Percentiles rank a stretch among this genome's conserved stretches.
These are phyloP conservation scores for Chionomys nivalis DNA, from an alignment of 2,113 vertebrate species.

Conservation along the genomic window DNA sequence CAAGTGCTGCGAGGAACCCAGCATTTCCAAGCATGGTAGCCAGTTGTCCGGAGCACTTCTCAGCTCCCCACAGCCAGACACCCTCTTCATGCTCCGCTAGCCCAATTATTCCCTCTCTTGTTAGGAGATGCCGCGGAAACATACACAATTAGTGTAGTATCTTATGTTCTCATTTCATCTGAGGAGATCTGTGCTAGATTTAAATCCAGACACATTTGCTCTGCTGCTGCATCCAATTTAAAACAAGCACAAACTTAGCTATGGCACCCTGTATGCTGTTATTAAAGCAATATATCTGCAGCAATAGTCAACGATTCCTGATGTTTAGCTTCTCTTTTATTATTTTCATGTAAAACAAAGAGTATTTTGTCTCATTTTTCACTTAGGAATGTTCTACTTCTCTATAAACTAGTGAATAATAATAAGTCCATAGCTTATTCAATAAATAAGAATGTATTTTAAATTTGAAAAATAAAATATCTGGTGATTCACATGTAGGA, in stretches of 20 bases:
- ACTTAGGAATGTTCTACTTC: constrained; percentile 30
- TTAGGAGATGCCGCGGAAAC: constrained; percentile 64
- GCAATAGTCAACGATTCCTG: constrained; percentile 30
- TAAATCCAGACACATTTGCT: constrained; percentile 60
- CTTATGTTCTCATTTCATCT: constrained; percentile 68
- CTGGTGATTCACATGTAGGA: constrained; percentile 60
- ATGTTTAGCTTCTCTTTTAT: constrained; percentile 60
- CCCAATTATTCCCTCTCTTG: constrained; percentile 65
- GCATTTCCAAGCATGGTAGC: not conserved
- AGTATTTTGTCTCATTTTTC: constrained; percentile 44
- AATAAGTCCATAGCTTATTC: constrained; percentile 57
- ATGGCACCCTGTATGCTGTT: constrained; percentile 51
- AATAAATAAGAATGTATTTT: constrained; percentile 65
- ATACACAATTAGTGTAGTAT: constrained; percentile 53
- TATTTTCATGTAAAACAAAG: constrained; percentile 59
- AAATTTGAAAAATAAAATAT: constrained; percentile 65
- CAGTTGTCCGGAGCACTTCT: not conserved
- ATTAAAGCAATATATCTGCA: constrained; percentile 67
- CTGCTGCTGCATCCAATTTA: constrained; percentile 36
- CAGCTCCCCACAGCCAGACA: not conserved
- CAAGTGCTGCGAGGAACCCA: not conserved
- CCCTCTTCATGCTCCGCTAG: constrained; percentile 45
- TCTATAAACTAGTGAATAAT: constrained; percentile 54
- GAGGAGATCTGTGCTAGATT: constrained; percentile 65
- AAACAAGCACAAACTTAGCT: constrained; percentile 62